Percentiles rank a stretch among this genome's conserved stretches.
phyloP scores from a whole-genome alignment of 2,797 vertebrate genomes.

The Fratercula arctica region DNA sequence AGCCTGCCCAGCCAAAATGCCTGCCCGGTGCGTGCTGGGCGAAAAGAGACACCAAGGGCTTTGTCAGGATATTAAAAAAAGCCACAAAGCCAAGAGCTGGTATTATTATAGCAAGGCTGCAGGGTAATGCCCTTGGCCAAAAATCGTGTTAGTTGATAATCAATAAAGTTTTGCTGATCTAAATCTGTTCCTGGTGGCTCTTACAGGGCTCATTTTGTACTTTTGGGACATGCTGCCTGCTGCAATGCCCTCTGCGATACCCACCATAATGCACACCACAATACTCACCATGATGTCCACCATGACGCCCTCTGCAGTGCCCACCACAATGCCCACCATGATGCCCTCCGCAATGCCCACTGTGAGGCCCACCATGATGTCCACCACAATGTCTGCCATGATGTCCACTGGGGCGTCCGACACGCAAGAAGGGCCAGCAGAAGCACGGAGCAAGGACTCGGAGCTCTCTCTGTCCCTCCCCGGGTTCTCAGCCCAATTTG shows the following conservation, averaged over 20 bases:
- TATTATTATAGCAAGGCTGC: neutral
- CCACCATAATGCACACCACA: neutral
- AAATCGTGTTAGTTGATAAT: neutral
- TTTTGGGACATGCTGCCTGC: neutral
- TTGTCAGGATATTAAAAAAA: neutral
- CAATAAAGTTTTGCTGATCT: neutral
- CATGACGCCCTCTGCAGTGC: too few species aligned
- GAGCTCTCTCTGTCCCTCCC: neutral
- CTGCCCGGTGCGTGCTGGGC: fast-evolving
- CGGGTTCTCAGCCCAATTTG: neutral
- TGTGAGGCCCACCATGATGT: fast-evolving
- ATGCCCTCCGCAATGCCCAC: fast-evolving
- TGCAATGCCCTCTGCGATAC: fast-evolving
- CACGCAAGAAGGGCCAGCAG: neutral
- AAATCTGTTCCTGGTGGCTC: neutral
- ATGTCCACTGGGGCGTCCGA: fast-evolving
- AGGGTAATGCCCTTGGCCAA: neutral
- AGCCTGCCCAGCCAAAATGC: neutral
- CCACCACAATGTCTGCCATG: fast-evolving
- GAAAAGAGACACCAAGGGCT: neutral
- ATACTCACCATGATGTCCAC: neutral
- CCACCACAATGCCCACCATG: fast-evolving
- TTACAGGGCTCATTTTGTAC: neutral
- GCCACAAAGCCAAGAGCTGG: neutral
- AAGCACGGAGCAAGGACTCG: fast-evolving